A percentile compares a stretch with the other conserved stretches of the same genome.
phyloP scores from a whole-genome alignment of 2,797 vertebrate genomes.

The Tiaroga cobitis region DNA sequence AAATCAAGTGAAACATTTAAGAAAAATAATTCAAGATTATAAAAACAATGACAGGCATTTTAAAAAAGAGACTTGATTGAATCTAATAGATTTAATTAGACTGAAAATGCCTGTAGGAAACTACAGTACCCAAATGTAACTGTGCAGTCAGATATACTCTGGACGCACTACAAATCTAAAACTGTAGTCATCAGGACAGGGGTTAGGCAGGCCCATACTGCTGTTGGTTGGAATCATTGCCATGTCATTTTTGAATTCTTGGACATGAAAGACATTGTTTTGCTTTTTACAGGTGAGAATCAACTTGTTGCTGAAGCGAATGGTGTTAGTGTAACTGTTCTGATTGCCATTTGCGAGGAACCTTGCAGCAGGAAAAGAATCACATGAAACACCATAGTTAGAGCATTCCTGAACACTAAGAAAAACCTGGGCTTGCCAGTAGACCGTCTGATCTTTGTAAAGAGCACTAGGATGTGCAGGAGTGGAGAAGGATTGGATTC shows the following conservation, averaged over 20 bases:
- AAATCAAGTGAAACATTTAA: not conserved
- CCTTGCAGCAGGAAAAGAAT: slow-evolving; percentile 61
- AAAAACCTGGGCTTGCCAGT: slow-evolving; percentile 68
- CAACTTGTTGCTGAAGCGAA: slow-evolving; percentile 72
- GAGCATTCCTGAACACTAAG: slow-evolving; percentile 60
- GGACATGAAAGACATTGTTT: slow-evolving; percentile 69
- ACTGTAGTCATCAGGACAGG: slow-evolving; percentile 69
- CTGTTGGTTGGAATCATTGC: slow-evolving; percentile 59
- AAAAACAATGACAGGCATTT: not conserved
- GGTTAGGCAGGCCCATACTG: slow-evolving; percentile 63
- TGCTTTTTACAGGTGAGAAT: slow-evolving; percentile 69
- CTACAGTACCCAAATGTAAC: not conserved
- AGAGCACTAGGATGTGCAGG: slow-evolving; percentile 68
- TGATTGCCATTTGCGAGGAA: not conserved
- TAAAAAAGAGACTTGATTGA: not conserved
- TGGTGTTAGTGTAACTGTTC: not conserved
- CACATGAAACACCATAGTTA: slow-evolving; percentile 55
- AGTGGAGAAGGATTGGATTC: slow-evolving; percentile 47
- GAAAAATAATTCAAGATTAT: not conserved
- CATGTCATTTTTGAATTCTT: slow-evolving; percentile 68
- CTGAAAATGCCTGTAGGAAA: not conserved
- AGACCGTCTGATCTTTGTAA: slow-evolving; percentile 27
- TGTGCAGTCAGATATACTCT: slow-evolving; percentile 67
- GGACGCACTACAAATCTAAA: slow-evolving; percentile 77
- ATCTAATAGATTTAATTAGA: not conserved